A percentile compares a stretch with the other conserved stretches of the same genome.
phyloP scores from a whole-genome alignment of 2,797 vertebrate genomes.

The Sciurus vulgaris region DNA sequence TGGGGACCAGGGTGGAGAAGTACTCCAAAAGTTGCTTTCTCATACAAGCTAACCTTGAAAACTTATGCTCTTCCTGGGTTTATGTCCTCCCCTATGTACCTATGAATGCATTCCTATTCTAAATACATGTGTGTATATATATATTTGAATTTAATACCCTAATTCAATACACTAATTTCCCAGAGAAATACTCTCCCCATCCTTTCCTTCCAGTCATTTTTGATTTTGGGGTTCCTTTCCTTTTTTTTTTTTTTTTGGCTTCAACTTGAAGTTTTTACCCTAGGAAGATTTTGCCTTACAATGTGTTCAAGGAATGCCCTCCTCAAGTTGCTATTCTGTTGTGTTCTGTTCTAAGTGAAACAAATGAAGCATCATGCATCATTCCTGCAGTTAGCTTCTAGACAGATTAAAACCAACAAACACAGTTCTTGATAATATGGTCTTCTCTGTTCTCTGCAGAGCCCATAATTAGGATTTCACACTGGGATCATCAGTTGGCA shows the following conservation, averaged over 20 bases:
- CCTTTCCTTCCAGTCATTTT: background rate
- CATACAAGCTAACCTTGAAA: background rate
- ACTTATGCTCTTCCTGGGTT: background rate
- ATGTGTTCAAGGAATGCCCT: background rate
- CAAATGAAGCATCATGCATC: background rate
- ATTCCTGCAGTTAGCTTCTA: background rate
- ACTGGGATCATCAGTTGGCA: background rate
- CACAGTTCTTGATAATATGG: background rate
- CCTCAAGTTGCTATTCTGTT: background rate
- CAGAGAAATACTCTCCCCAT: background rate
- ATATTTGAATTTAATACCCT: background rate
- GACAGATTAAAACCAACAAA: background rate
- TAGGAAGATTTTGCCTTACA: background rate
- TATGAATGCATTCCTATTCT: background rate
- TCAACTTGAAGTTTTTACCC: background rate
- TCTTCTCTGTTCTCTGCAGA: background rate
- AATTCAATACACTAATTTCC: background rate
- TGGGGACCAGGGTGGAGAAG: no score
- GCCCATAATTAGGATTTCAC: background rate
- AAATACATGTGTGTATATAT: background rate
- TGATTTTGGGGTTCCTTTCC: background rate
- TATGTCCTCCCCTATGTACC: background rate
- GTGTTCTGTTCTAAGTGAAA: background rate
- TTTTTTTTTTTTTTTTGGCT: background rate
- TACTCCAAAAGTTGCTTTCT: background rate